These are phyloP conservation scores for Chrysocyon brachyurus DNA, from an alignment of 2,797 vertebrate genomes.

Conservation along the genomic window DNA sequence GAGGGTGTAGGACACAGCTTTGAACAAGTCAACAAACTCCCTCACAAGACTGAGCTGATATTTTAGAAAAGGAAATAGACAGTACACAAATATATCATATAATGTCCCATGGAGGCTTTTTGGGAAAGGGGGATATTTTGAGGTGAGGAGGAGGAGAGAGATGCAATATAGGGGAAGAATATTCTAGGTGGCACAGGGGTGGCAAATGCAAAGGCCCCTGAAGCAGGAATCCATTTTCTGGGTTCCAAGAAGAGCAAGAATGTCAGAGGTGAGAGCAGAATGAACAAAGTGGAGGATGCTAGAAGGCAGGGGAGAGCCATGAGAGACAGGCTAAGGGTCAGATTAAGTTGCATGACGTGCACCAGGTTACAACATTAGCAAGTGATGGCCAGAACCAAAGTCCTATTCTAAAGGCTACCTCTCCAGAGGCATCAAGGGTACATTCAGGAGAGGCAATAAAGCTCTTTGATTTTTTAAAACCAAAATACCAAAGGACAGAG, in stretches of 20 bases:
- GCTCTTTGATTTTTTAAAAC: not conserved
- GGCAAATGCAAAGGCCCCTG: not conserved
- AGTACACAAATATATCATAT: too few species aligned
- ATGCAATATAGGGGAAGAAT: not conserved
- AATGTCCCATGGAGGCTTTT: not conserved
- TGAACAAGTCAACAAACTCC: not conserved
- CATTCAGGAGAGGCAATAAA: not conserved
- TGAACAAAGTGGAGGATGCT: not conserved
- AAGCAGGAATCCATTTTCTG: not conserved
- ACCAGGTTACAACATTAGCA: not conserved
- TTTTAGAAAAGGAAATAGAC: not conserved
- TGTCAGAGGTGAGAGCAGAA: not conserved
- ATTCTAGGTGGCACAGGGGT: not conserved
- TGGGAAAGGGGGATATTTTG: not conserved
- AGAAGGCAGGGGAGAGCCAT: rapidly evolving
- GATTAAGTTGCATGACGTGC: not conserved
- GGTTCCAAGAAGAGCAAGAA: not conserved
- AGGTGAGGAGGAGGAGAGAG: not conserved
- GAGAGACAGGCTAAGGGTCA: too few species aligned
- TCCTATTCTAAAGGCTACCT: not conserved
- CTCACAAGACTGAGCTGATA: not conserved
- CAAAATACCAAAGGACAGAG: not conserved
- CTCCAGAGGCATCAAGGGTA: not conserved
- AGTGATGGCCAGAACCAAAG: not conserved
- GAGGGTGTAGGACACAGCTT: not conserved